phyloP scores from a whole-genome alignment of 2,113 vertebrate genomes.

The Notarius lentiginosus region DNA sequence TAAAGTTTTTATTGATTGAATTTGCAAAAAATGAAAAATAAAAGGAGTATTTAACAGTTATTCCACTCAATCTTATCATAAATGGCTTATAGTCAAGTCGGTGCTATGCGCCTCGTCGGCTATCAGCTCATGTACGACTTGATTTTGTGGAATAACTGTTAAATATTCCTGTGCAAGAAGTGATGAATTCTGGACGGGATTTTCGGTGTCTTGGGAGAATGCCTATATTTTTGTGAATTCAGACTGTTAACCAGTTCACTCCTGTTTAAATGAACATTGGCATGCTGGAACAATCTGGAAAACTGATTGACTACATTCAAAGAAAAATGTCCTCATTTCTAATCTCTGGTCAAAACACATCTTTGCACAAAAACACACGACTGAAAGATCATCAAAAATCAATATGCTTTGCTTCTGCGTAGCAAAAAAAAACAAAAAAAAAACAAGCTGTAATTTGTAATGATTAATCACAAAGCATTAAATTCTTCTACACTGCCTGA shows the following conservation, averaged over 20 bases:
- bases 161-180: neutral
- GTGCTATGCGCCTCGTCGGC: no score
- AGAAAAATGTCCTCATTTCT: neutral
- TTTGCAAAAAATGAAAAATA: no score
- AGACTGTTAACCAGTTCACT: neutral
- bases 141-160: no score
- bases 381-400: neutral
- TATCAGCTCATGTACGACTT: no score
- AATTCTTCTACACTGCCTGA: neutral
- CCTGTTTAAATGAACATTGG: neutral
- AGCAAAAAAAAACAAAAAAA: neutral
- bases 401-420: neutral
- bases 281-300: neutral
- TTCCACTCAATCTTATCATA: no score
- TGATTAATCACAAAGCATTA: neutral
- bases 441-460: neutral
- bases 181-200: neutral
- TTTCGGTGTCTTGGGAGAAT: neutral
- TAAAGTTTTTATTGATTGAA: no score
- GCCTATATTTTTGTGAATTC: neutral
- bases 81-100: no score
- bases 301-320: neutral
- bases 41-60: no score
- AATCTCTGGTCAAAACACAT: neutral
- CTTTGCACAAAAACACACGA: neutral